Conservation (phyloP, 1,140 invertebrate genomes). For the Aphis craccivora region DNA sequence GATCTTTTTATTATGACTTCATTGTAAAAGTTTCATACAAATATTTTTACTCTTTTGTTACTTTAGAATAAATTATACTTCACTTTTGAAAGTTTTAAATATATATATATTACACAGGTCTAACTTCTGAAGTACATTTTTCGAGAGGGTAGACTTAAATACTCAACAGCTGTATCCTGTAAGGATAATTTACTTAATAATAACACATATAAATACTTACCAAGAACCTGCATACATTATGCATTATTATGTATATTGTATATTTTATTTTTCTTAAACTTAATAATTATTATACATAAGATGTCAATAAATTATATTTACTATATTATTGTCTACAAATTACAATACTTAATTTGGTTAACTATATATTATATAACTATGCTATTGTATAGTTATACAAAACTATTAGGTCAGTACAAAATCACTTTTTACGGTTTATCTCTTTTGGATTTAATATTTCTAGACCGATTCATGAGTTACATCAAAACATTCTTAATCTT, state of each 20-base stretch:
- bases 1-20: neutral
- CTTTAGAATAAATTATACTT: neutral
- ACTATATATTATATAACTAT: no score
- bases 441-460: no score
- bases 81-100: neutral
- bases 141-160: neutral
- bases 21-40: neutral
- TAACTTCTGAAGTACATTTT: neutral
- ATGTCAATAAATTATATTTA: no score
- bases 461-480: no score
- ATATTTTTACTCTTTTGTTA: slow-evolving; percentile 16
- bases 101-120: neutral
- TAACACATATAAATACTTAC: neutral
- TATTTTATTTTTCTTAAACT: neutral
- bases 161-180: neutral
- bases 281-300: no score
- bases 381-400: no score
- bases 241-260: neutral
- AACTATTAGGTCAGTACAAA: no score
- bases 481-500: no score
- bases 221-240: no score
- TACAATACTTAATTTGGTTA: no score
- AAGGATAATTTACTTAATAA: neutral
- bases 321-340: no score
- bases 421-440: no score